Evolutionary conservation across 1,140 invertebrate species (phyloP), one percentile per base, ranked within the genome.

Genomic region (Holotrichia oblita): DNA sequence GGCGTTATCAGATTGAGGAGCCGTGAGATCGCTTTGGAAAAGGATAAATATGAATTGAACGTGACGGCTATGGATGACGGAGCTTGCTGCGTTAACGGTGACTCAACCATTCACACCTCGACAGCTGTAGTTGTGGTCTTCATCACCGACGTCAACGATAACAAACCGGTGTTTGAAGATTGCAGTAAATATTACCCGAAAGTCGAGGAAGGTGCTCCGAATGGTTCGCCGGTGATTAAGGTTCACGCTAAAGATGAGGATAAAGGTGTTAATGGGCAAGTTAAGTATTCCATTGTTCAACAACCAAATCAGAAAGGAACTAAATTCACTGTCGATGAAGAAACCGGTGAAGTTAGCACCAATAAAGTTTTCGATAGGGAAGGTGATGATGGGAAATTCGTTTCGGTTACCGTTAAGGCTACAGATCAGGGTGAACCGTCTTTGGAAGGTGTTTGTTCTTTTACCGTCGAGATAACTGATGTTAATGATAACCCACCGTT

Each of bases 351-450:
- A 89, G 95, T 98, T 76, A 94, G 93, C 0, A 97, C 96, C 0
- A 98, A 98, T 83, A 98, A 98, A 90, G 96, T 98, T 1, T 98
- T 98, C 85, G 96, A 98, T 88, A 91, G 97, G 81, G 96, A 98
- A 90, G 97, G 96, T 0, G 96, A 98, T 83, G 96, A 98, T 87
- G 97, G 97, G 3, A 97, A 98, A 87, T 98, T 97, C 86, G 97
- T 98, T 0, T 98, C 96, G 0, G 96, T 98, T 0, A 98, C 97
- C 0, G 95, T 98, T 0, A 98, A 98, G 88, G 97, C 97, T 6
- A 97, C 96, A 0, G 97, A 98, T 91, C 95, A 97, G 86, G 97
- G 97, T n/a, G 96, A 97, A 87, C 96, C 97, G 10, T 96, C 95
- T 4, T 86, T 98, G 77, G 97, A 98, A 88, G 96, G 97, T 42